Base-by-base conservation (phyloP, 2,888 invertebrate genomes). In the Papilio elwesi region DNA sequence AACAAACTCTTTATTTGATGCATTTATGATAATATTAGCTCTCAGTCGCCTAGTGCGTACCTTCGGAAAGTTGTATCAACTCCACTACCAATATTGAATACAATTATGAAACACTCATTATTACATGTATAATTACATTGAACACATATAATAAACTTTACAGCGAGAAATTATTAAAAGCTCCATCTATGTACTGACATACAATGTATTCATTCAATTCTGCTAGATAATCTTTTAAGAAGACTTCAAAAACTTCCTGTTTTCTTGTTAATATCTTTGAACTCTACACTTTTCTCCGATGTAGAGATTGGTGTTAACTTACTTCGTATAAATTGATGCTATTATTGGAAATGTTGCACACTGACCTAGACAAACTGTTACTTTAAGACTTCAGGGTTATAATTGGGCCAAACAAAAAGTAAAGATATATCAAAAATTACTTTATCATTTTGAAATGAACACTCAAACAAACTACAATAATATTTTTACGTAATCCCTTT, bases 1-100 rank as follows among this genome's bases (percentile, higher is more conserved):
- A 93, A 93, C 92, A 93, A 93, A 92, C 87, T 89, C 87, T 92
- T 93, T 91, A 91, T 91, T 92, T 90, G 90, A 93, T 92, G 92
- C 92, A 90, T 92, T 92, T 90, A 93, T 91, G 91, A 91, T 92
- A 92, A 89, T 92, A 90, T 92, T 93, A 93, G 93, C 92, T 93
- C 89, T 92, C 93, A 92, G 93, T 93, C 93, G 92, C 93, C 93
- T 93, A 92, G 91, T 91, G 92, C 92, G 92, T 92, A 93, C 92
- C 92, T 90, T 93, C 92, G 93, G 93, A 93, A 93, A 93, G 93
- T 93, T 93, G 92, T 84, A 90, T 91, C 91, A 91, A 91, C 90
- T 87, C 89, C 88, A 90, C 85, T 71, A 75, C 76, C 13, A 68
- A 68, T 71, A 71, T 68, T 76, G 75, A 78, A 75, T 68, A 71